Base-by-base conservation (phyloP, 1,140 invertebrate genomes). In the Vanessa tameamea region DNA sequence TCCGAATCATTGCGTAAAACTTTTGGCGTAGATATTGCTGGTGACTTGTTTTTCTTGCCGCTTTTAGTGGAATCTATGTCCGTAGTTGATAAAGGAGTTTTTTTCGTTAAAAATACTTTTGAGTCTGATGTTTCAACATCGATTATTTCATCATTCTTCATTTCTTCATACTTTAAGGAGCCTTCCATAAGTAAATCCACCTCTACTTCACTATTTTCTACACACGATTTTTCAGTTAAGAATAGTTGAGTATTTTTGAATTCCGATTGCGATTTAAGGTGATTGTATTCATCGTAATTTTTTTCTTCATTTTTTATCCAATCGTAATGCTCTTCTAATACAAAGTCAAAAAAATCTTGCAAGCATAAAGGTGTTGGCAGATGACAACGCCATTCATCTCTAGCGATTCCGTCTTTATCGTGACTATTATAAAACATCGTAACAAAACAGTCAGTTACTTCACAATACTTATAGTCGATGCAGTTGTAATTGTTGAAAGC, bases 281-380 rank as follows among this genome's bases (percentile, higher is more conserved):
- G 13, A 48, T 82, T 71, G 51, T 76, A 76, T 76, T 87, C 80
- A 66, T 89, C 82, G 78, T 93, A 91, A 26, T 86, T 77, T 77
- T 84, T 87, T 81, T 93, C 92, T 81, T 92, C 86, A 20, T 86
- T 80, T 78, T 92, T 78, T 37, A 94, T 89, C 94, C 94, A 94
- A 15, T 92, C 89, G 63, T 82, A 86, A 57, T 93, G 85, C 67
- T 94, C 93, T 50, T 92, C 84, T 47, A 91, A 78, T 31, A 94
- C 89, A 81, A 94, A 94, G 68, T 94, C 90, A 81, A 92, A 93
- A 86, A 94, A 94, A 76, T 95, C 93, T 80, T 92, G 87, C 20
- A 94, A 80, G 68, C 93, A 92, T 47, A 94, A 78, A 4, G 93
- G 89, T n/a, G 94, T 94, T 4, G 92, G 83, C 69, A 94, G 76